Evolutionary conservation across 2,797 vertebrate genomes (phyloP), one percentile per base, ranked within the genome.

Genomic region (Pantherophis alleghaniensis): DNA sequence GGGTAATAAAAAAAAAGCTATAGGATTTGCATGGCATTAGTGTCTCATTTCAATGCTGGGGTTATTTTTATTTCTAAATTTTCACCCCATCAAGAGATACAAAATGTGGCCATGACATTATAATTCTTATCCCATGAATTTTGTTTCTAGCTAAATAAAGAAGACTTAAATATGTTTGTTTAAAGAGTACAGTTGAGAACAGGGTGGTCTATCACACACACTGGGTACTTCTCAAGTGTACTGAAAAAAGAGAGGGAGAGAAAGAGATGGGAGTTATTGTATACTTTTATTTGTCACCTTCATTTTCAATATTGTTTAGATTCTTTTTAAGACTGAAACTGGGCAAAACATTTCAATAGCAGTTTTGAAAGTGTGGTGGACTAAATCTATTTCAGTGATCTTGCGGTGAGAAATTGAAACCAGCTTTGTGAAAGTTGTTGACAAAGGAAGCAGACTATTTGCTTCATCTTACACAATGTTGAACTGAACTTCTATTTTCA

Each of bases 81-180:
- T 94, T 94, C 20, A 92, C 20, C 18, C 56, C 93, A 59, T 7
- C 57, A 47, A 9, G 56, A 91, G 13, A 92, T 88, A 13, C 90
- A 88, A 96, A 91, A 63, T 92, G 6, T 89, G 28, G 2, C 13
- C 93, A 13, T 92, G 66, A 92, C 89, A 92, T 66, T 88, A 89
- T 28, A 14, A 18, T 93, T 92, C 91, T 90, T 10, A 93, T 66
- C 1, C 55, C 89, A 88, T 91, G 22, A 86, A 92, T 86, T 94
- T 60, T 94, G 37, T 6, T 93, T 94, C 20, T 16, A 93, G 90
- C 1, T 89, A 96, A 95, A 91, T 86, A 94, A 94, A 94, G 5
- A 61, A 5, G 26, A 1, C 22, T 89, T 87, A 37, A 12, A 11
- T 9, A 55, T 95, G 37, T 94, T 94, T 95, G 24, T 94, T 96